phyloP scores from a whole-genome alignment of 2,113 vertebrate genomes.

The Sardina pilchardus region DNA sequence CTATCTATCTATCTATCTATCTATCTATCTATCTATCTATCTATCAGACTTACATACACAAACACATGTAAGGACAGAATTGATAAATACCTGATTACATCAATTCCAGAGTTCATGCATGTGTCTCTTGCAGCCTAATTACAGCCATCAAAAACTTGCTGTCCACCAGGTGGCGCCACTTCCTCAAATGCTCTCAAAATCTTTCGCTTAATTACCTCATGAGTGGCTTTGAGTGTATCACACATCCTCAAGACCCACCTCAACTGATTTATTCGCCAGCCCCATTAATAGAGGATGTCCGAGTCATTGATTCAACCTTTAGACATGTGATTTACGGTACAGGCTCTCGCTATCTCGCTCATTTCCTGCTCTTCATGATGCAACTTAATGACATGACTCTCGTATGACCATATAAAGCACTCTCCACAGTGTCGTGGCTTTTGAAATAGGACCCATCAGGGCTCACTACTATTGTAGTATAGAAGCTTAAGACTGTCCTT shows the following conservation, averaged over 20 bases:
- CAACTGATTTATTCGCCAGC: not conserved
- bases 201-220: not conserved
- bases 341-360: not conserved
- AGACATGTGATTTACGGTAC: slow-evolving; percentile 33
- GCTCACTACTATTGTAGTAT: not conserved
- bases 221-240: not conserved
- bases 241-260: not conserved
- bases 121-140: not conserved
- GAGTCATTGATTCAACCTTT: slow-evolving; percentile 33
- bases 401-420: slow-evolving; percentile 22
- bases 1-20: too few species aligned
- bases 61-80: too few species aligned
- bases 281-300: not conserved
- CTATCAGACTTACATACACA: too few species aligned
- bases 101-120: too few species aligned
- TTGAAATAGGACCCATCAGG: not conserved
- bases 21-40: too few species aligned
- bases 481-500: not conserved
- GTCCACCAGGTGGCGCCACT: not conserved
- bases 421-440: slow-evolving; percentile 7
- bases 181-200: not conserved
- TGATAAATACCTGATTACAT: too few species aligned
- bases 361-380: not conserved
- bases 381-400: slow-evolving; percentile 18
- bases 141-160: not conserved